Evolutionary conservation across 1,140 invertebrate genomes (phyloP).

Genomic region (Wasmannia auropunctata): DNA sequence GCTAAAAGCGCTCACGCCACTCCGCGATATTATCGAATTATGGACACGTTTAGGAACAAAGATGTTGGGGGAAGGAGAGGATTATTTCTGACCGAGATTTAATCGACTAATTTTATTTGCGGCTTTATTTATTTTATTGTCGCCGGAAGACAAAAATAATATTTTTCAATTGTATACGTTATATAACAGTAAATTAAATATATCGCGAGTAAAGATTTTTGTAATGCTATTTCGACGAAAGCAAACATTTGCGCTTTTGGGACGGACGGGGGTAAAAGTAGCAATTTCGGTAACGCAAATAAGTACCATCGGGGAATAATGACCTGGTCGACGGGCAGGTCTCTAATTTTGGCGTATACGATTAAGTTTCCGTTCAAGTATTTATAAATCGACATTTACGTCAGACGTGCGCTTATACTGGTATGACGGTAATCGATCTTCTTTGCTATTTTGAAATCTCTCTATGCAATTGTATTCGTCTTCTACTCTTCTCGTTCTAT

Average conservation of each 20-base stretch:
- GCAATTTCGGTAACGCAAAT: not conserved
- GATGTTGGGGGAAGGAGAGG: not conserved
- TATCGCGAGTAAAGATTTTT: not conserved
- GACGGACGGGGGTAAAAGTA: not conserved
- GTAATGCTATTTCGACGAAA: not conserved
- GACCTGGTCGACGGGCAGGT: not conserved
- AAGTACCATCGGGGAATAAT: conserved; percentile 10
- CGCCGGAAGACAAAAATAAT: not conserved
- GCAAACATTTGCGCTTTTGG: not conserved
- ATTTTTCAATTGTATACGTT: not conserved
- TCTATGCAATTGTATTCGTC: not conserved
- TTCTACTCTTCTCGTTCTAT: not conserved
- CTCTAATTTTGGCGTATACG: conserved; percentile 39
- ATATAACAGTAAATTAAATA: not conserved
- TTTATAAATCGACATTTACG: conserved; percentile 48
- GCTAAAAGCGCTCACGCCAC: not conserved
- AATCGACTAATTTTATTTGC: not conserved
- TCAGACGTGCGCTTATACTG: not conserved
- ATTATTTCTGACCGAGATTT: not conserved
- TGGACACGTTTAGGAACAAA: not conserved
- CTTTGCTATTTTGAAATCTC: not conserved
- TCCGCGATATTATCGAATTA: not conserved
- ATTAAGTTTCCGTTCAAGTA: conserved; percentile 30
- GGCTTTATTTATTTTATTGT: too few relatives aligned
- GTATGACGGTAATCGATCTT: not conserved